phyloP scores from a whole-genome alignment of 2,113 vertebrate genomes.

The Macquaria ambigua region DNA sequence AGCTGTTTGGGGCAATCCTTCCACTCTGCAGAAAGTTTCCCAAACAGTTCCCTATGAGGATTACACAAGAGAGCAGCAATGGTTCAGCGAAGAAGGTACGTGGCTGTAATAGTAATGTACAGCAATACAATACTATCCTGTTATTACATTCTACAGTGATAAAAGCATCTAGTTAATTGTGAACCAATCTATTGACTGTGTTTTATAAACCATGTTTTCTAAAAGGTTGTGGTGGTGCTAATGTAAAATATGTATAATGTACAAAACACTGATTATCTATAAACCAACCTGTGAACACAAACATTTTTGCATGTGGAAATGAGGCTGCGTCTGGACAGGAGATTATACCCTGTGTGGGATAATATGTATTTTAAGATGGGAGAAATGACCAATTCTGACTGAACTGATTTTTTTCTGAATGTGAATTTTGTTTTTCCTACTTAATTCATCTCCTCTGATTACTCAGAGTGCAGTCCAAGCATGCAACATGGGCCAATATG shows the following conservation, averaged over 20 bases:
- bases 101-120: neutral
- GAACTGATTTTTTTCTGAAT: neutral
- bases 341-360: neutral
- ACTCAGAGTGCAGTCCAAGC: neutral
- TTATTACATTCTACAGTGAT: neutral
- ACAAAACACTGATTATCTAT: conserved; percentile 14
- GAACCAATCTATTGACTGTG: neutral
- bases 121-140: neutral
- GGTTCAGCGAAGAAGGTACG: neutral
- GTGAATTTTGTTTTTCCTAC: neutral
- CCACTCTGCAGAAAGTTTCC: conserved; percentile 16
- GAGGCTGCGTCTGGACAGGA: neutral
- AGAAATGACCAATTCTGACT: neutral
- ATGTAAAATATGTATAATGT: neutral
- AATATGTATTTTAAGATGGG: neutral
- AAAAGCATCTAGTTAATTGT: neutral
- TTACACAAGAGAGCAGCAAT: neutral
- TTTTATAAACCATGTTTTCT: neutral
- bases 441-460: neutral
- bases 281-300: neutral
- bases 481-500: neutral
- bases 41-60: neutral
- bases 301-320: neutral
- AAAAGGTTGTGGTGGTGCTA: neutral
- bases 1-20: neutral